Evolutionary conservation across 2,113 vertebrate species (phyloP).

Genomic region (Anguilla rostrata): DNA sequence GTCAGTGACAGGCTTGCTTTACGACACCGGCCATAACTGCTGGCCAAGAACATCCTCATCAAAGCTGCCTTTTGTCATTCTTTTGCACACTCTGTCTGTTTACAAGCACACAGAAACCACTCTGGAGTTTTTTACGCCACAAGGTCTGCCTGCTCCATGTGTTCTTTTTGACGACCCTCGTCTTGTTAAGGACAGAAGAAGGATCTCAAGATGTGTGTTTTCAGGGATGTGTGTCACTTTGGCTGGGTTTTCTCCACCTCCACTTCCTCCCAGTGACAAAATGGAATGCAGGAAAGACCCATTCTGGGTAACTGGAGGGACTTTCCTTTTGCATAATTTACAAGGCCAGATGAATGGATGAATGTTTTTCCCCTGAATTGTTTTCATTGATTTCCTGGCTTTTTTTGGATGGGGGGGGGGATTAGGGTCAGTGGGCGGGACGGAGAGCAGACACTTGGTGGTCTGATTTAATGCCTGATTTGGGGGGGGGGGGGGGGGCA

Average conservation of each 20-base stretch:
- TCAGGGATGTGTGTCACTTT: conserved; percentile 17
- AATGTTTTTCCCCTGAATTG: conserved; percentile 22
- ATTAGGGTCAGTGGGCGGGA: neutral
- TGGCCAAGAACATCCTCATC: conserved; percentile 32
- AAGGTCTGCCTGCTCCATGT: conserved; percentile 13
- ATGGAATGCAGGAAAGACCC: conserved; percentile 19
- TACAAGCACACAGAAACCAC: conserved; percentile 30
- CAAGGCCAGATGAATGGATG: conserved; percentile 31
- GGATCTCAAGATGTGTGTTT: conserved; percentile 17
- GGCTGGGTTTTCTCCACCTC: conserved; percentile 13
- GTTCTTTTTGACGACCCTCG: conserved; percentile 13
- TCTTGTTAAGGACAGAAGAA: conserved; percentile 31
- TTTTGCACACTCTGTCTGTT: conserved; percentile 35
- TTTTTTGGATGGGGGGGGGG: neutral
- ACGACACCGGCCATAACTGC: conserved; percentile 21
- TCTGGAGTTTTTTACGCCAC: conserved; percentile 22
- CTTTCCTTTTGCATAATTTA: conserved; percentile 36
- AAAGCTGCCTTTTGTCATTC: conserved; percentile 28
- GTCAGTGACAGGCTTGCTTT: conserved; percentile 42
- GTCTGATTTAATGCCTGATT: conserved; percentile 54
- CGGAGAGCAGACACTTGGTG: conserved; percentile 44
- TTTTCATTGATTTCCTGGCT: conserved; percentile 27
- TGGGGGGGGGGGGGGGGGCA: conserved; percentile 36
- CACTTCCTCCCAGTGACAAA: conserved; percentile 28
- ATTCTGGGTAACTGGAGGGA: conserved; percentile 33